A percentile compares a stretch with the other conserved stretches of the same genome.
Conservation (phyloP, 2,113 vertebrate species). For the Origma solitaria region DNA sequence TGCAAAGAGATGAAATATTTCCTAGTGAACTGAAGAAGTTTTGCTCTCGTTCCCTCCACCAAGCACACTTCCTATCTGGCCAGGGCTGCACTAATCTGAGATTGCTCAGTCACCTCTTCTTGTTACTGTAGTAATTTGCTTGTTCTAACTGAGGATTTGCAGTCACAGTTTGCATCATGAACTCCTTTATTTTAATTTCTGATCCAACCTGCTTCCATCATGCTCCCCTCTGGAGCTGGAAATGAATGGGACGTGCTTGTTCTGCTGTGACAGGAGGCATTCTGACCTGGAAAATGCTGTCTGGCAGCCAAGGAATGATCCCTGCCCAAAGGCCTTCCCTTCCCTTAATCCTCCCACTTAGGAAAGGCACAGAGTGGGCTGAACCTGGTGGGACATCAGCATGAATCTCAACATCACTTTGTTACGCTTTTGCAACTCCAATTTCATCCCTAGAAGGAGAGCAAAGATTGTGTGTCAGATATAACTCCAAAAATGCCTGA, state of each 20-base stretch:
- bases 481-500: background rate
- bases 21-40: background rate
- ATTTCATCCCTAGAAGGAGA: background rate
- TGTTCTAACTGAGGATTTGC: background rate
- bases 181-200: background rate
- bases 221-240: background rate
- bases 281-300: background rate
- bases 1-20: background rate
- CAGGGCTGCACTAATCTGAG: background rate
- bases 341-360: background rate
- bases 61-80: background rate
- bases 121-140: background rate
- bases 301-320: background rate
- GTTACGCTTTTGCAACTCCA: background rate
- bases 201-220: background rate
- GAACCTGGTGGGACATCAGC: background rate
- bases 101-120: background rate
- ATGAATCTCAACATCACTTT: background rate
- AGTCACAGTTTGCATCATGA: background rate
- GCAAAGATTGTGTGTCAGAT: background rate
- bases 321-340: background rate
- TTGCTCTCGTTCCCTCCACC: background rate
- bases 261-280: background rate
- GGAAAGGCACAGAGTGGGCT: background rate
- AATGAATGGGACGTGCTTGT: background rate